phyloP scores from a whole-genome alignment of 2,888 invertebrate species.

The Erebia palarica region DNA sequence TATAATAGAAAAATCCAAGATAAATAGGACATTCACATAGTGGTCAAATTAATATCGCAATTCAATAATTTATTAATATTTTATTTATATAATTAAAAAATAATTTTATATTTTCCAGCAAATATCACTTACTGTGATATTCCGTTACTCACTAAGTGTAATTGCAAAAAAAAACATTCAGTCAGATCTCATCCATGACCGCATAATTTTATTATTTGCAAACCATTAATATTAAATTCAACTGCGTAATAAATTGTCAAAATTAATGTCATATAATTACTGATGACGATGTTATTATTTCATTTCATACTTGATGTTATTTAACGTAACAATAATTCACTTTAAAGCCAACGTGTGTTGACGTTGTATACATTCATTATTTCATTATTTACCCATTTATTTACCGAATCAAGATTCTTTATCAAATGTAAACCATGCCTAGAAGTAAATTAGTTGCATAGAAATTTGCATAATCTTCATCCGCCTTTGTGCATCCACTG shows the following conservation, averaged over 20 bases:
- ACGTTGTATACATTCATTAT: neutral
- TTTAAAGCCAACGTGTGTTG: neutral
- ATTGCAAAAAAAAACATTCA: constrained; percentile 30
- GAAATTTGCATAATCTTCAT: too few species aligned
- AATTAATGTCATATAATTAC: constrained; percentile 32
- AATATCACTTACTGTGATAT: constrained; percentile 3
- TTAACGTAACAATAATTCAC: constrained; percentile 10
- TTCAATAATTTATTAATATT: too few species aligned
- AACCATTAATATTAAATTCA: constrained; percentile 36
- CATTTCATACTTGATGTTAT: constrained; percentile 15
- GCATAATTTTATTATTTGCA: constrained; percentile 36
- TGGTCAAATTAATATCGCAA: too few species aligned
- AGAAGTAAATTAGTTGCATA: too few species aligned
- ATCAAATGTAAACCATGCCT: too few species aligned
- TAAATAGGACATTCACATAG: too few species aligned
- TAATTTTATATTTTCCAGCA: neutral
- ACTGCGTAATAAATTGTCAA: constrained; percentile 35
- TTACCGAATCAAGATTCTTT: too few species aligned
- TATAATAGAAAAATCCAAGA: too few species aligned
- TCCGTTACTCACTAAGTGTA: neutral
- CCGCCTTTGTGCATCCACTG: too few species aligned
- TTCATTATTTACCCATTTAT: neutral
- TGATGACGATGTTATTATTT: constrained; percentile 31
- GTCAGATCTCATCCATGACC: constrained; percentile 14
- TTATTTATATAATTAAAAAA: neutral